A percentile compares a stretch with the other conserved stretches of the same genome.
phyloP scores from a whole-genome alignment of 2,888 invertebrate species.

The Pammene aurita region DNA sequence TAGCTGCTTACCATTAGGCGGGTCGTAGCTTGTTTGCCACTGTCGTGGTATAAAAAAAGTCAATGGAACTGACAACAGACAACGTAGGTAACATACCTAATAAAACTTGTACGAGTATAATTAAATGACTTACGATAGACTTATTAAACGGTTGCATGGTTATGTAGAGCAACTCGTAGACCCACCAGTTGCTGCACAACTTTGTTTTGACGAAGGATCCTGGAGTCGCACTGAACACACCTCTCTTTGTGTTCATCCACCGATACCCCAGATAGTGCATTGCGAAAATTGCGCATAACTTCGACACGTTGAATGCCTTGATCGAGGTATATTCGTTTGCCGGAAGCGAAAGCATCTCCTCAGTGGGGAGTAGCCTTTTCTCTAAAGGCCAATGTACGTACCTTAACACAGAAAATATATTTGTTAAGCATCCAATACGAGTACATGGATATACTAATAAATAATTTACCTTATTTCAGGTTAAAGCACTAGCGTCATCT shows the following conservation, averaged over 20 bases:
- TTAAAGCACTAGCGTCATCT: too few species aligned
- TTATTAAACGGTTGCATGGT: slow-evolving; percentile 95
- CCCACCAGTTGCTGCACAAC: slow-evolving; percentile 92
- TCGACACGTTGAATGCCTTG: slow-evolving; percentile 94
- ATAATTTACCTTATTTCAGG: too few species aligned
- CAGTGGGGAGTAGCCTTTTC: slow-evolving; percentile 69
- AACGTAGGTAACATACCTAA: neutral
- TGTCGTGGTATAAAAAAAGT: too few species aligned
- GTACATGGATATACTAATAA: too few species aligned
- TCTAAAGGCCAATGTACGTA: slow-evolving; percentile 63
- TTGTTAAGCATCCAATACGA: neutral
- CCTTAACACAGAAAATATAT: slow-evolving; percentile 52
- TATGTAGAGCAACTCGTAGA: slow-evolving; percentile 89
- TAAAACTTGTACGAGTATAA: neutral
- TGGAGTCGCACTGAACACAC: slow-evolving; percentile 92
- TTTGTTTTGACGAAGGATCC: slow-evolving; percentile 94
- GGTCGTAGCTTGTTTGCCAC: too few species aligned
- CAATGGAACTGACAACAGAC: too few species aligned
- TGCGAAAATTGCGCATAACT: slow-evolving; percentile 91
- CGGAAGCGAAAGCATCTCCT: slow-evolving; percentile 87
- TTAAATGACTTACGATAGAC: slow-evolving; percentile 86
- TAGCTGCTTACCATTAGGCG: too few species aligned
- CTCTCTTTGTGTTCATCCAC: slow-evolving; percentile 86
- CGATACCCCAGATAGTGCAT: slow-evolving; percentile 85
- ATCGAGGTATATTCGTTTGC: slow-evolving; percentile 89